Conservation (phyloP, 2,113 vertebrate genomes). For the Cardinalis cardinalis region DNA sequence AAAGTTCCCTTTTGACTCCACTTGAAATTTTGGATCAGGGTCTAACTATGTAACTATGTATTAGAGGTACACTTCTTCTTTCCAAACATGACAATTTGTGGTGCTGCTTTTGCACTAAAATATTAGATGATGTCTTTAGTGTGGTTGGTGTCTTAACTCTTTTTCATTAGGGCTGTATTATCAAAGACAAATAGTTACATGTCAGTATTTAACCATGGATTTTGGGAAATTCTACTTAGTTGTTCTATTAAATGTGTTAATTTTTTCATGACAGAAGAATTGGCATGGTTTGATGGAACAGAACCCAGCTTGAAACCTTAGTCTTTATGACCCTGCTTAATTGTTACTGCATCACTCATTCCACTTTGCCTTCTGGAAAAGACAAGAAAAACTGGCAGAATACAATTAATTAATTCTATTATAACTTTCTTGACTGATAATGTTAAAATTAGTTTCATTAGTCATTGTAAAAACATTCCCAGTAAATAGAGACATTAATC, state of each 20-base stretch:
- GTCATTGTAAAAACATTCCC: constrained; percentile 24
- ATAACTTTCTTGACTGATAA: constrained; percentile 43
- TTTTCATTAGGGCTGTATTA: neutral
- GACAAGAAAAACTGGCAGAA: constrained; percentile 10
- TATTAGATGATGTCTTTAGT: neutral
- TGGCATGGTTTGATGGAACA: constrained; percentile 16
- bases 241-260: constrained; percentile 30
- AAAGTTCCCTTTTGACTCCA: neutral
- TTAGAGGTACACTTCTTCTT: neutral
- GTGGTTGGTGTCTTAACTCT: neutral
- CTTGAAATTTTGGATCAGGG: neutral
- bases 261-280: constrained; percentile 31
- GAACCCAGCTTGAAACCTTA: constrained; percentile 39
- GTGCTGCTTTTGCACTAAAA: neutral
- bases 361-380: constrained; percentile 34
- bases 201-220: neutral
- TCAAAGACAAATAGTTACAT: constrained; percentile 33
- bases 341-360: constrained; percentile 43
- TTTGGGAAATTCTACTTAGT: constrained; percentile 11
- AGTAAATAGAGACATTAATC: constrained; percentile 3
- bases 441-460: constrained; percentile 57
- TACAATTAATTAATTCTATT: constrained; percentile 16
- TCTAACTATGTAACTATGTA: neutral
- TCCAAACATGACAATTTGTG: neutral
- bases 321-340: constrained; percentile 42